A percentile compares a stretch with the other conserved stretches of the same genome.
These are phyloP conservation scores for Okamejei kenojei DNA, from an alignment of 2,797 vertebrate genomes.

Conservation along the genomic window DNA sequence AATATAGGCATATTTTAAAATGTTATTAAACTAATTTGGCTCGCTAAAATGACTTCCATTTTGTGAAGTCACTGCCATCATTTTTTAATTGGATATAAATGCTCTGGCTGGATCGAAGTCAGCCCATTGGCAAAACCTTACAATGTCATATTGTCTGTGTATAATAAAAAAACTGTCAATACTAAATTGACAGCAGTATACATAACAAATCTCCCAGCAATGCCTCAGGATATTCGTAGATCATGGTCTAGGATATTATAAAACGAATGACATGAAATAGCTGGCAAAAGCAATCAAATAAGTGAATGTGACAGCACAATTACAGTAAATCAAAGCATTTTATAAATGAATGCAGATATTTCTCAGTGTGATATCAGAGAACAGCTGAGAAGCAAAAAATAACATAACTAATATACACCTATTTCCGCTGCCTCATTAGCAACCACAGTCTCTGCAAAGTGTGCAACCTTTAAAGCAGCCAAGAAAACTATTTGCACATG, in stretches of 20 bases:
- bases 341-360: background rate
- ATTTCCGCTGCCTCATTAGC: background rate
- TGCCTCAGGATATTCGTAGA: background rate
- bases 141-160: background rate
- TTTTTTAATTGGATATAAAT: background rate
- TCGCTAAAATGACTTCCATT: background rate
- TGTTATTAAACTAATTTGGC: background rate
- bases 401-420: background rate
- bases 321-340: background rate
- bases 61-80: background rate
- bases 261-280: constrained; percentile 1
- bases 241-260: background rate
- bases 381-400: background rate
- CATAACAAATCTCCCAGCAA: background rate
- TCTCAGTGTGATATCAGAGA: background rate
- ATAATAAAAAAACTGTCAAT: background rate
- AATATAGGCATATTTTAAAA: too few relatives aligned
- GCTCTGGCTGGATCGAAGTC: background rate
- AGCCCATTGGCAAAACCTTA: too few relatives aligned
- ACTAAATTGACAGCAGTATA: constrained; percentile 12
- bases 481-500: background rate
- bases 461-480: background rate
- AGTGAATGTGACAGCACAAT: background rate
- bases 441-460: background rate
- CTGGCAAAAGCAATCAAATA: background rate